phyloP scores from a whole-genome alignment of 2,113 vertebrate genomes.

The Platysteira castanea region DNA sequence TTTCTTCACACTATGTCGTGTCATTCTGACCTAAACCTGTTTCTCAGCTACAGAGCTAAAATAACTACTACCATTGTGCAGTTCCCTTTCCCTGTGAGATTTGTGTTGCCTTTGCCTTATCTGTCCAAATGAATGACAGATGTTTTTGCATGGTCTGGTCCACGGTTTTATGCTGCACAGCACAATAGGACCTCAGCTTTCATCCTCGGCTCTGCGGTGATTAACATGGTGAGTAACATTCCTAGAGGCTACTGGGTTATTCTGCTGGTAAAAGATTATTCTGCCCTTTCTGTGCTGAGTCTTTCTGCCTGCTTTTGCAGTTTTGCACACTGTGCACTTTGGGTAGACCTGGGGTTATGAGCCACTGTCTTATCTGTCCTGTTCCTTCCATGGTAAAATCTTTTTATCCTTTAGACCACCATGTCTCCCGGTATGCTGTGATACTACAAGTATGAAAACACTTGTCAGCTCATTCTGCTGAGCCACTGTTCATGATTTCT shows the following conservation, averaged over 20 bases:
- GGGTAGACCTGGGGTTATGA: neutral
- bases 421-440: neutral
- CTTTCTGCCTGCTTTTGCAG: neutral
- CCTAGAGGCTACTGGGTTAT: neutral
- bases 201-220: neutral
- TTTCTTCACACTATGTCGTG: neutral
- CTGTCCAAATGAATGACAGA: slow-evolving; percentile 21
- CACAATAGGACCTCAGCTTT: neutral
- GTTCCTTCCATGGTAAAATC: neutral
- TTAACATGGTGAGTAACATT: neutral
- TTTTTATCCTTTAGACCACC: neutral
- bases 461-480: neutral
- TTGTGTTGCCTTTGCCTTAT: neutral
- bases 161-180: neutral
- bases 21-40: neutral
- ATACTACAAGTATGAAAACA: neutral
- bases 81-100: neutral
- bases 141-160: neutral
- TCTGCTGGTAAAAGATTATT: neutral
- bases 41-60: neutral
- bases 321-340: neutral
- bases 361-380: neutral
- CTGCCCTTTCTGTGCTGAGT: neutral
- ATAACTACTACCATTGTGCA: neutral
- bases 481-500: neutral